Conservation (phyloP, 53 echinoderm and acorn worm species). For the Luidia sarsii region DNA sequence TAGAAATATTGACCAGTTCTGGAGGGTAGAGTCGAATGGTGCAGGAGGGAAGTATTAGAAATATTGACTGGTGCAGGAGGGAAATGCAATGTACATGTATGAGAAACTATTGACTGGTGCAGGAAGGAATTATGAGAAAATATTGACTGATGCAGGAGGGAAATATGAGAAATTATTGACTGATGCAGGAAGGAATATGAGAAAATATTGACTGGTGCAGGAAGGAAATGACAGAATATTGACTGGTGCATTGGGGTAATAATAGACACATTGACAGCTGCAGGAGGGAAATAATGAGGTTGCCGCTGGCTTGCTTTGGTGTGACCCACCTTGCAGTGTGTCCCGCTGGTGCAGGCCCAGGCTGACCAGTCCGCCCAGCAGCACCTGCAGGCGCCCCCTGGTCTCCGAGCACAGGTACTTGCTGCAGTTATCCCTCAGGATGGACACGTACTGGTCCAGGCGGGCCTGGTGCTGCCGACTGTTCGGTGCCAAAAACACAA, state of each 20-base stretch:
- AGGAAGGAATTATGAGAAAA: too few relatives aligned
- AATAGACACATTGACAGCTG: conserved; percentile 6
- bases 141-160: too few relatives aligned
- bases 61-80: conserved; percentile 7
- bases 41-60: background rate
- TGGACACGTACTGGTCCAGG: conserved; percentile 73
- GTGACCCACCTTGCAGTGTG: conserved; percentile 34
- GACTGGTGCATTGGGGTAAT: background rate
- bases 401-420: conserved; percentile 59
- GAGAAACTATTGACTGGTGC: too few relatives aligned
- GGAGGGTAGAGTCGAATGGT: too few relatives aligned
- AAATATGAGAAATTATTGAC: too few relatives aligned
- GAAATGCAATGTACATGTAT: background rate
- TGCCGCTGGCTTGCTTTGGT: too few relatives aligned
- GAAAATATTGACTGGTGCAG: too few relatives aligned
- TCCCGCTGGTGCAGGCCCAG: conserved; percentile 76
- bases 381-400: conserved; percentile 78
- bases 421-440: conserved; percentile 76
- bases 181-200: too few relatives aligned
- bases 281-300: background rate
- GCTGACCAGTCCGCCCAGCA: conserved; percentile 71
- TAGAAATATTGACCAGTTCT: too few relatives aligned
- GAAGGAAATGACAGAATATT: too few relatives aligned
- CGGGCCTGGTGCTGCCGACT: conserved; percentile 73
- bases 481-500: too few relatives aligned